Evolutionary conservation across 2,797 vertebrate genomes (phyloP).

Genomic region (Hydrocynus forskahlii): DNA sequence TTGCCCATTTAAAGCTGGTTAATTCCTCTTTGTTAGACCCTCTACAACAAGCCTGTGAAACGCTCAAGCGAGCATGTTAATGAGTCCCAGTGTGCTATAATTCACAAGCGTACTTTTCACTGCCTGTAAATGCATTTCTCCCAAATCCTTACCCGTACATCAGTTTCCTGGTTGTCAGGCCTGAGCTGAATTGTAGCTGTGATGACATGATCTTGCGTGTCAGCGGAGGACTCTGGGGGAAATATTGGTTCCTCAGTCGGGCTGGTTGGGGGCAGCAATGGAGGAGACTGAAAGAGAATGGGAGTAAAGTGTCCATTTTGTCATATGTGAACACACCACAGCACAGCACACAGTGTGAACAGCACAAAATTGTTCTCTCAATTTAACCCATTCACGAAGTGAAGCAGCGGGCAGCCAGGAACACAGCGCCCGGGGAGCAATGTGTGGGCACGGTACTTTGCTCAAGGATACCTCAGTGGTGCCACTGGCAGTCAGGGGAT

Average conservation of each 20-base stretch:
- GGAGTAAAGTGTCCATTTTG: too few relatives aligned
- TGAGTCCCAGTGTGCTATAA: slow-evolving; percentile 34
- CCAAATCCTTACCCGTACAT: slow-evolving; percentile 36
- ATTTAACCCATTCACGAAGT: too few relatives aligned
- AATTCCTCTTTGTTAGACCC: slow-evolving; percentile 14
- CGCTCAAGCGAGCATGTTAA: slow-evolving; percentile 24
- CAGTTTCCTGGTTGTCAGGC: slow-evolving; percentile 28
- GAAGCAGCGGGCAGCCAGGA: too few relatives aligned
- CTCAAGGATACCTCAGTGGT: too few relatives aligned
- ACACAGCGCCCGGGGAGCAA: too few relatives aligned
- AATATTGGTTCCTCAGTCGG: slow-evolving; percentile 13
- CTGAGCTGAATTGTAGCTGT: slow-evolving; percentile 31
- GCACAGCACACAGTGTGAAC: too few relatives aligned
- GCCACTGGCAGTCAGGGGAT: too few relatives aligned
- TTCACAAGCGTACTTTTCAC: slow-evolving; percentile 34
- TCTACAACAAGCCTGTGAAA: background rate
- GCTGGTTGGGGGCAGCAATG: slow-evolving; percentile 26
- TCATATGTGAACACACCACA: too few relatives aligned
- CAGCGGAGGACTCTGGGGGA: slow-evolving; percentile 42
- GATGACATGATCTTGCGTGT: slow-evolving; percentile 6
- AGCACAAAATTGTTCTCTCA: too few relatives aligned
- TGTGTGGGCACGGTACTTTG: too few relatives aligned
- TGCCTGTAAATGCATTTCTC: slow-evolving; percentile 7
- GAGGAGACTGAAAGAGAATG: slow-evolving; percentile 27
- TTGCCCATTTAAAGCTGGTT: slow-evolving; percentile 18